Base-by-base conservation (phyloP, 2,888 invertebrate species). In the Ecdyonurus torrentis region DNA sequence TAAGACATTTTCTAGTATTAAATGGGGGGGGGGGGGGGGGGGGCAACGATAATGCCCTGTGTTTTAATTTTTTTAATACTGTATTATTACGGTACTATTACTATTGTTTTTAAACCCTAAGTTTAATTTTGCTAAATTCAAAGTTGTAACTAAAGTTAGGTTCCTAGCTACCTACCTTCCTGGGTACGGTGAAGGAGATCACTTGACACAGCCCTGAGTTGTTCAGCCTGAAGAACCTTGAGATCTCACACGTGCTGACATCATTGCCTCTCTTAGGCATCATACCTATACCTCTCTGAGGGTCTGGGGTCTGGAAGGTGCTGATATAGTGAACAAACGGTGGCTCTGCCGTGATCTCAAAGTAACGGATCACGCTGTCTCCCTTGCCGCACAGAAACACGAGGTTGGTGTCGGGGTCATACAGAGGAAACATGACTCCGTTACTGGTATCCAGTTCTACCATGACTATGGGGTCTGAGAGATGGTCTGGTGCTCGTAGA, bases 261-360 rank as follows among this genome's bases (percentile, higher is more conserved):
- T 96, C 95, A 76, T 93, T 89, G 66, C 97, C 97, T 70, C 97
- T 83, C 79, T 98, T 98, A 68, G 97, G 96, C 96, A 98, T 97
- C 84, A 93, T 87, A 66, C 92, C 92, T 75, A 93, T 91, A 72
- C 96, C 96, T 79, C 96, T 83, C 76, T 98, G 97, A 61, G 98
- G 97, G 76, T 93, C 92, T n/a, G 94, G 91, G 50, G 96, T 94
- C 79, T 94, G 92, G 81, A 91, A 97, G 70, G 94, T 95, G 79
- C 91, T 96, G 74, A 98, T 92, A 77, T 93, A 97, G 76, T 96
- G 94, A 65, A 95, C 91, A 76, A 92, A 95, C 0, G 95, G 95
- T 2, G 91, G 87, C 72, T 94, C 93, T 1, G 93, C 88, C 19
- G 92, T 92, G 69, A 97, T 89, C 76, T 88, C 93, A 75, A 91